Conservation (phyloP, 2,113 vertebrate species). For the Syngnathus scovelli region DNA sequence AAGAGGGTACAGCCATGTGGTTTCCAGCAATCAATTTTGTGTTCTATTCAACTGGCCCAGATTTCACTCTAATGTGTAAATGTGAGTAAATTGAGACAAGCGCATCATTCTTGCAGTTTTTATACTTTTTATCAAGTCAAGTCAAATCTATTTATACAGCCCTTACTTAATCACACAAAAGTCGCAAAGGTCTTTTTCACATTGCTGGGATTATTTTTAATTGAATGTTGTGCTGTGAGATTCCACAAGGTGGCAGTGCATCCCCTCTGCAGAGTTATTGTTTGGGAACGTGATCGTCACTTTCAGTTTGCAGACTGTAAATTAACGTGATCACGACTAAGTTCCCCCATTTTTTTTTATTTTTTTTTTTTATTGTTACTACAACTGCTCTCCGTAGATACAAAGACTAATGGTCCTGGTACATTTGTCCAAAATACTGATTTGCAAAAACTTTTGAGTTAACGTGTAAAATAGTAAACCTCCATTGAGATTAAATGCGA, state of each 20-base stretch:
- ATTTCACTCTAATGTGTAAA: not conserved
- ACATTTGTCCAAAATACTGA: not conserved
- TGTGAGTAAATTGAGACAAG: not conserved
- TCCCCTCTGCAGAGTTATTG: constrained; percentile 22
- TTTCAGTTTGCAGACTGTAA: not conserved
- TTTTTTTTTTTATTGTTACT: not conserved
- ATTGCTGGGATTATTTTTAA: not conserved
- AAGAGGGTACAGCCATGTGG: not conserved
- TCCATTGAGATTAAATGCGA: constrained; percentile 6
- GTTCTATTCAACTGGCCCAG: not conserved
- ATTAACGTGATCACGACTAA: not conserved
- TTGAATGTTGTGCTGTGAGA: not conserved
- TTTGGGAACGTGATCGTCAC: constrained; percentile 1
- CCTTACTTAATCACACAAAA: no score
- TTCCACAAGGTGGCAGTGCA: constrained; percentile 62
- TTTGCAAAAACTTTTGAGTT: not conserved
- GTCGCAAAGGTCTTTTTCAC: no score
- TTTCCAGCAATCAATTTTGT: not conserved
- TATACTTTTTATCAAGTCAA: no score
- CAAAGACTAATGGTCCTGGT: not conserved
- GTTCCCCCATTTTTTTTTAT: no score
- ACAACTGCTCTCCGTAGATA: no score
- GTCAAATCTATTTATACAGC: no score
- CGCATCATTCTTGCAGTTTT: no score
- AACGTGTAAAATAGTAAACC: not conserved